Percentiles rank a stretch among this genome's conserved stretches.
These are phyloP conservation scores for Nannoperca obscura DNA, from an alignment of 2,797 vertebrate genomes.

Conservation along the genomic window DNA sequence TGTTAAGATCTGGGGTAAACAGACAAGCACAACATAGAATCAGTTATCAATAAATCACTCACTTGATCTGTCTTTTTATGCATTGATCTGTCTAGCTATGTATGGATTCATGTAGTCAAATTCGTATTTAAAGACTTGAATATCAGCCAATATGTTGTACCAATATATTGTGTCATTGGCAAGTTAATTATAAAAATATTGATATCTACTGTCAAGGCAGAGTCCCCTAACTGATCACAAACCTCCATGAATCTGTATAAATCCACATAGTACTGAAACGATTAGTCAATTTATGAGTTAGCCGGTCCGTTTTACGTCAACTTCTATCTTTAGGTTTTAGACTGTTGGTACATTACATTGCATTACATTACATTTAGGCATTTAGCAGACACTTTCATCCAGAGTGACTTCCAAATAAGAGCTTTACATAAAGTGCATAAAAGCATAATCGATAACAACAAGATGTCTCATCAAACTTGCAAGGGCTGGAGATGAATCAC, in stretches of 20 bases:
- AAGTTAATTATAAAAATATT: conserved; percentile 20
- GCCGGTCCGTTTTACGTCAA: neutral
- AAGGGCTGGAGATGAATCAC: too few species aligned
- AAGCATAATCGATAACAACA: too few species aligned
- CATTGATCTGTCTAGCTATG: neutral
- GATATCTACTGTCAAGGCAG: neutral
- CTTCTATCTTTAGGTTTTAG: neutral
- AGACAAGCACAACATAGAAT: neutral
- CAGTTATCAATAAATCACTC: conserved; percentile 10
- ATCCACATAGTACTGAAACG: neutral
- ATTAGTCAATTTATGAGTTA: neutral
- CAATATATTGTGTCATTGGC: neutral
- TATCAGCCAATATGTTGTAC: neutral
- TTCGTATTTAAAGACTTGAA: conserved; percentile 11
- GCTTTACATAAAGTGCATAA: too few species aligned
- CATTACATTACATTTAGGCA: too few species aligned
- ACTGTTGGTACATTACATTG: neutral
- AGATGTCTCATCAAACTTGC: too few species aligned
- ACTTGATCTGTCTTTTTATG: conserved; percentile 3
- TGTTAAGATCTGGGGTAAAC: neutral
- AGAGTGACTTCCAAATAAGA: too few species aligned
- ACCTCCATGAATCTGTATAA: neutral
- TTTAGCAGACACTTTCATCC: too few species aligned
- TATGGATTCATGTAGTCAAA: conserved; percentile 9
- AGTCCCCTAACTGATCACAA: neutral